A percentile compares a stretch with the other conserved stretches of the same genome.
These are phyloP conservation scores for Poecile atricapillus DNA, from an alignment of 2,113 vertebrate species.

Conservation along the genomic window DNA sequence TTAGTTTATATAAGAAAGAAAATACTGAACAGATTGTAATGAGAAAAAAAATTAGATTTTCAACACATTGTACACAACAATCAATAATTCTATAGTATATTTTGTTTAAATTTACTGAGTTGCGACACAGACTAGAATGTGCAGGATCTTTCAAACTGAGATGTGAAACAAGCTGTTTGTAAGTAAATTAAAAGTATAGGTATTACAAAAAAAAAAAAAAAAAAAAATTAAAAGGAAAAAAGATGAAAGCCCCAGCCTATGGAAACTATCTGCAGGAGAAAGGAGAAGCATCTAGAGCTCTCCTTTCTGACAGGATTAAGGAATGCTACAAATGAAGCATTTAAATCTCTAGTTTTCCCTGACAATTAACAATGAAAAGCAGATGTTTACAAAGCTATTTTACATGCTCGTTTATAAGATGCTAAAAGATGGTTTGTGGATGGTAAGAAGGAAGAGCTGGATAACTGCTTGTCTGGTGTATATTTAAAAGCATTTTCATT, in stretches of 20 bases:
- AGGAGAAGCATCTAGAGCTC: slow-evolving; percentile 56
- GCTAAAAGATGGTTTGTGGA: slow-evolving; percentile 78
- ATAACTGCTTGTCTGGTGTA: slow-evolving; percentile 77
- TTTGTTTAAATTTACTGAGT: slow-evolving; percentile 35
- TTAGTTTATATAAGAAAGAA: slow-evolving; percentile 35
- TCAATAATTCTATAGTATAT: not conserved
- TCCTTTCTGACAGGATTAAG: slow-evolving; percentile 73
- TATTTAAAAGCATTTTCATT: slow-evolving; percentile 83
- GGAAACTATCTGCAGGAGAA: slow-evolving; percentile 42
- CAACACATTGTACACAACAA: slow-evolving; percentile 13
- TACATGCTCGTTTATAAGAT: slow-evolving; percentile 74
- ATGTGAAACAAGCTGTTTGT: not conserved
- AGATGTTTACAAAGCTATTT: slow-evolving; percentile 82
- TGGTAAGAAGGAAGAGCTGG: slow-evolving; percentile 76
- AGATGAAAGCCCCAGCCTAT: not conserved
- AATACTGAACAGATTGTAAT: slow-evolving; percentile 20
- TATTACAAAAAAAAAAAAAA: not conserved
- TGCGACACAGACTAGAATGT: not conserved
- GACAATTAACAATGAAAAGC: slow-evolving; percentile 82
- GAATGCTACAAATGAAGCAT: slow-evolving; percentile 69
- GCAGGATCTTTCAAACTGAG: not conserved
- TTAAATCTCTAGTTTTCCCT: slow-evolving; percentile 71
- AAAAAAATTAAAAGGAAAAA: not conserved
- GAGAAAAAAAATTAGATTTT: slow-evolving; percentile 9
- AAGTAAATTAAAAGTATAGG: slow-evolving; percentile 35